These are phyloP conservation scores for Hydrotaea diabolus DNA, from an alignment of 2,888 invertebrate genomes.

Conservation along the genomic window DNA sequence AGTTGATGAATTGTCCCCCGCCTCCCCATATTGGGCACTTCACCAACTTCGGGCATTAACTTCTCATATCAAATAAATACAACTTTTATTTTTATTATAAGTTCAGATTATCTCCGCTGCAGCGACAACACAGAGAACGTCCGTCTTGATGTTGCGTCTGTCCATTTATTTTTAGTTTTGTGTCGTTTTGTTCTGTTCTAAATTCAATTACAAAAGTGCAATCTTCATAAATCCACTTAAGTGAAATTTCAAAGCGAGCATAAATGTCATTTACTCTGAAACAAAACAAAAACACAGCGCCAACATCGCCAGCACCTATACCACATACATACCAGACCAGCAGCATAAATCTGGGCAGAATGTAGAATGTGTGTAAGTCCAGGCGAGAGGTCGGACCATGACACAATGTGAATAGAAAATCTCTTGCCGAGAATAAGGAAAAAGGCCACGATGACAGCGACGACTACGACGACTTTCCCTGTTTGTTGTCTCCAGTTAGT, in stretches of 20 bases:
- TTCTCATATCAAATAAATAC: neutral
- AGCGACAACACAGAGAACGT: conserved; percentile 38
- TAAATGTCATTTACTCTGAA: conserved; percentile 69
- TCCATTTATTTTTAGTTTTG: conserved; percentile 53
- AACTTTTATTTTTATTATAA: conserved; percentile 35
- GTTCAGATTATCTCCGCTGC: conserved; percentile 47
- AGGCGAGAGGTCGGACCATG: conserved; percentile 23
- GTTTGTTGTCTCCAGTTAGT: conserved; percentile 21
- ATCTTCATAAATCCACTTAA: conserved; percentile 72
- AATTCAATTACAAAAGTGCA: conserved; percentile 71
- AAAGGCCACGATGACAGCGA: conserved; percentile 17
- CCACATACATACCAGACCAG: neutral
- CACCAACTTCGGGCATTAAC: neutral
- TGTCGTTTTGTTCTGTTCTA: conserved; percentile 44
- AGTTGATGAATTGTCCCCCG: no score
- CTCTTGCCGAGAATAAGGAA: neutral
- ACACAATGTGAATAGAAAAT: conserved; percentile 47
- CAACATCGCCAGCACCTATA: conserved; percentile 29
- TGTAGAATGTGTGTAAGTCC: conserved; percentile 44
- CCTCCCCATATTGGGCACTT: neutral
- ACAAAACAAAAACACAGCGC: conserved; percentile 47
- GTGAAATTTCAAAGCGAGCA: conserved; percentile 70
- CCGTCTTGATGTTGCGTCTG: conserved; percentile 38
- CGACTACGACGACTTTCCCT: neutral
- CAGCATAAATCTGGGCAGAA: conserved; percentile 44